Conservation (phyloP, 2,888 invertebrate genomes). For the Ennomos erosarius region DNA sequence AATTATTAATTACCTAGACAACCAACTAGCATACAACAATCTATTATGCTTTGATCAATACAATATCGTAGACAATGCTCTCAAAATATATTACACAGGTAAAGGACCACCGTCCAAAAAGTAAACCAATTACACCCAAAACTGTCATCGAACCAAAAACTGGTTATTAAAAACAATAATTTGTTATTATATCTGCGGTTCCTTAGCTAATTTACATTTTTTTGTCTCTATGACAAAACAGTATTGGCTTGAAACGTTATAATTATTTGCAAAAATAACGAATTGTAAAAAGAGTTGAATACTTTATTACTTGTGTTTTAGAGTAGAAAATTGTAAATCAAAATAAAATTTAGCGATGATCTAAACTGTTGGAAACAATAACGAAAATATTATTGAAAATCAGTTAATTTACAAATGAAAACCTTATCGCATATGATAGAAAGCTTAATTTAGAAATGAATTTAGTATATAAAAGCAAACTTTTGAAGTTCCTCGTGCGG, state of each 20-base stretch:
- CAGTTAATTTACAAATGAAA: neutral
- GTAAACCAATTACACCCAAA: slow-evolving; percentile 35
- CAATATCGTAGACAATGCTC: slow-evolving; percentile 7
- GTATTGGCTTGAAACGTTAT: slow-evolving; percentile 60
- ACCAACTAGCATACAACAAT: too few species aligned
- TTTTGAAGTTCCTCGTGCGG: slow-evolving; percentile 54
- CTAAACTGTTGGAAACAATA: slow-evolving; percentile 1
- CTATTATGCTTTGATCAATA: slow-evolving; percentile 3
- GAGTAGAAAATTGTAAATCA: slow-evolving; percentile 14
- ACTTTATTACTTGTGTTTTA: neutral
- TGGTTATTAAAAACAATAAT: slow-evolving; percentile 60
- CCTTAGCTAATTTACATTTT: slow-evolving; percentile 51
- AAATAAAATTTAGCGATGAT: neutral
- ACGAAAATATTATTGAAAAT: slow-evolving; percentile 1
- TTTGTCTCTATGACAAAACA: slow-evolving; percentile 61
- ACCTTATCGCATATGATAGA: neutral
- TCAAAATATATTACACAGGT: slow-evolving; percentile 29
- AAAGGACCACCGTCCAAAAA: slow-evolving; percentile 30
- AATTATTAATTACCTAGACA: too few species aligned
- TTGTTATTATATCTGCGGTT: slow-evolving; percentile 51
- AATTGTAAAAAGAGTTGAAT: neutral
- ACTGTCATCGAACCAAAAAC: slow-evolving; percentile 51
- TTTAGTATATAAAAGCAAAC: slow-evolving; percentile 1
- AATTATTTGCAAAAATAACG: slow-evolving; percentile 30
- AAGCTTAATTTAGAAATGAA: slow-evolving; percentile 14